Evolutionary conservation across 2,113 vertebrate genomes (phyloP).

Genomic region (Nipponia nippon): DNA sequence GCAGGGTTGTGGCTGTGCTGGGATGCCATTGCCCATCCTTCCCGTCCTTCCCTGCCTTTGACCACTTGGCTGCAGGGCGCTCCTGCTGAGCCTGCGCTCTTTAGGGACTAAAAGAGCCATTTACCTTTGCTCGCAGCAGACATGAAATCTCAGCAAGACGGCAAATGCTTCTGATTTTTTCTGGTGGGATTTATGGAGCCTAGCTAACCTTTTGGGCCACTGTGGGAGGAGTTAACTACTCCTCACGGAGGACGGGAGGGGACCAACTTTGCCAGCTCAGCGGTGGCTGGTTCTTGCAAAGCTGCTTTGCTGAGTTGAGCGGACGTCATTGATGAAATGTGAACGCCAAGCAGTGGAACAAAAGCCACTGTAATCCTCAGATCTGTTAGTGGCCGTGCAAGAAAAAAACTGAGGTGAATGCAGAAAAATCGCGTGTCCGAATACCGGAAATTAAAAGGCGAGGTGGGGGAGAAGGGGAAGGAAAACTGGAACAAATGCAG

Average conservation of each 20-base stretch:
- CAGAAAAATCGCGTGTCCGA: not conserved
- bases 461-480: not conserved
- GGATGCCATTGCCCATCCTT: not conserved
- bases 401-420: not conserved
- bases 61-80: not conserved
- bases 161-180: not conserved
- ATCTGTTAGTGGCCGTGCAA: not conserved
- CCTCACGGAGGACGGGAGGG: not conserved
- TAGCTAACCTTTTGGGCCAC: not conserved
- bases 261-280: constrained; percentile 42
- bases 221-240: not conserved
- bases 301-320: not conserved
- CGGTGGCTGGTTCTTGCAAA: constrained; percentile 13
- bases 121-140: not conserved
- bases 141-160: not conserved
- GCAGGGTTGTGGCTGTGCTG: not conserved
- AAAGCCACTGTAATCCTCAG: not conserved
- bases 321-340: not conserved
- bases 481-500: constrained; percentile 13
- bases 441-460: not conserved
- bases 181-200: not conserved
- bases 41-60: not conserved
- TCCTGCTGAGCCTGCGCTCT: not conserved
- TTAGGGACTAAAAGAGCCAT: not conserved
- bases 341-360: not conserved